These are phyloP conservation scores for Eilema caniola DNA, from an alignment of 2,888 invertebrate species.

Conservation along the genomic window DNA sequence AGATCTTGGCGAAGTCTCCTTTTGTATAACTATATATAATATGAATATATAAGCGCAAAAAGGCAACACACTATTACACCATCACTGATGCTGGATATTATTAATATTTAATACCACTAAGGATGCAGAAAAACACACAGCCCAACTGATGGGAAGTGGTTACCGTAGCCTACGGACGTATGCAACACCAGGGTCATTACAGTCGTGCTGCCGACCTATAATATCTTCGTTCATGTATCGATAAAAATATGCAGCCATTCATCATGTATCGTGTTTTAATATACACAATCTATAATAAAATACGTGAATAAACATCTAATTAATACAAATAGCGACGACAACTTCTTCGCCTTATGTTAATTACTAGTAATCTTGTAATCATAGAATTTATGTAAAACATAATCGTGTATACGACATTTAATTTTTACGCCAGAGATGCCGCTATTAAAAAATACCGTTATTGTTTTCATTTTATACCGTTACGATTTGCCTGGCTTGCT, in stretches of 20 bases:
- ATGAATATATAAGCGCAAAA: too few species aligned
- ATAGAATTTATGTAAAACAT: slow-evolving; percentile 27
- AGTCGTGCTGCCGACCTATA: too few species aligned
- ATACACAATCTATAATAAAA: slow-evolving; percentile 18
- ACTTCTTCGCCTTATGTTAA: slow-evolving; percentile 35
- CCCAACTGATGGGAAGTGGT: too few species aligned
- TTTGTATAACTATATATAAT: too few species aligned
- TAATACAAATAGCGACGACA: slow-evolving; percentile 34
- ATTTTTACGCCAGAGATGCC: background rate
- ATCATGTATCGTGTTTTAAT: background rate
- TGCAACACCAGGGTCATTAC: too few species aligned
- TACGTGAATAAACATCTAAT: slow-evolving; percentile 29
- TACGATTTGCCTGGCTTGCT: slow-evolving; percentile 8
- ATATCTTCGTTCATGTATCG: background rate
- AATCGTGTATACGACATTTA: slow-evolving; percentile 2
- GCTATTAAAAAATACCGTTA: slow-evolving; percentile 10
- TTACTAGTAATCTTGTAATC: slow-evolving; percentile 46
- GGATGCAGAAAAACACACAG: too few species aligned
- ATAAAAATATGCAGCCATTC: background rate
- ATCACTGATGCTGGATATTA: too few species aligned
- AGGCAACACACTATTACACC: too few species aligned
- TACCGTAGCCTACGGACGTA: too few species aligned
- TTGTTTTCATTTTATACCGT: slow-evolving; percentile 8
- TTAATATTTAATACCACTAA: too few species aligned
- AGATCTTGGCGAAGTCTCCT: too few species aligned